Conservation (phyloP, 2,797 vertebrate genomes). For the Silurus lanzhouensis region DNA sequence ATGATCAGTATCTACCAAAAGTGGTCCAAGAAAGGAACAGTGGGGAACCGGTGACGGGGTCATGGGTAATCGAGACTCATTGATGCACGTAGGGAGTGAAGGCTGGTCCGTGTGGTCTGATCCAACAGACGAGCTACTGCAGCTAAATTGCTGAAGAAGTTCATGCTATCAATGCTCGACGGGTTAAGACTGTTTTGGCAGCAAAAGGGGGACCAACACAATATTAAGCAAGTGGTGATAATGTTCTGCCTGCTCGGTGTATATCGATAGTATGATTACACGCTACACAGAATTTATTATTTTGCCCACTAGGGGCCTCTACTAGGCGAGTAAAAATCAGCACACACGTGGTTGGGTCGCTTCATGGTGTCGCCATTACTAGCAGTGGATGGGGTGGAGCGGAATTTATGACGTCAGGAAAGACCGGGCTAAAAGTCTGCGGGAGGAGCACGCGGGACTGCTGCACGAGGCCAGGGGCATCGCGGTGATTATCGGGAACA, state of each 20-base stretch:
- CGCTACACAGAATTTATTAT: neutral
- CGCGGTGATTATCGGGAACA: neutral
- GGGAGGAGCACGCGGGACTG: neutral
- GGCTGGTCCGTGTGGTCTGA: no score
- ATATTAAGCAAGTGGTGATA: no score
- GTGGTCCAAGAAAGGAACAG: no score
- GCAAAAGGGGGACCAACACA: no score
- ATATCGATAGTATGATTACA: neutral
- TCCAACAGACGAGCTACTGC: no score
- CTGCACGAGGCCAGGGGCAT: neutral
- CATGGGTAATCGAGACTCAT: no score
- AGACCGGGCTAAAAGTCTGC: neutral
- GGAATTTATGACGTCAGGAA: neutral
- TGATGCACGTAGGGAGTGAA: no score
- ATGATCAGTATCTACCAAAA: no score
- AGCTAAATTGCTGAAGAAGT: no score
- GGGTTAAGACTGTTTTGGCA: no score
- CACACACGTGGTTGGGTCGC: neutral
- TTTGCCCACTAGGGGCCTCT: neutral
- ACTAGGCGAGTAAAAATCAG: neutral
- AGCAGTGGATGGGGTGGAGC: neutral
- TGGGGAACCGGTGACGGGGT: no score
- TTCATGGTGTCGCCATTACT: neutral
- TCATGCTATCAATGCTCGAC: no score
- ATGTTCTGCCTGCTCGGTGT: neutral